Percentiles rank a stretch among this genome's conserved stretches.
Conservation (phyloP, 2,113 vertebrate genomes). For the Lophura nycthemera region DNA sequence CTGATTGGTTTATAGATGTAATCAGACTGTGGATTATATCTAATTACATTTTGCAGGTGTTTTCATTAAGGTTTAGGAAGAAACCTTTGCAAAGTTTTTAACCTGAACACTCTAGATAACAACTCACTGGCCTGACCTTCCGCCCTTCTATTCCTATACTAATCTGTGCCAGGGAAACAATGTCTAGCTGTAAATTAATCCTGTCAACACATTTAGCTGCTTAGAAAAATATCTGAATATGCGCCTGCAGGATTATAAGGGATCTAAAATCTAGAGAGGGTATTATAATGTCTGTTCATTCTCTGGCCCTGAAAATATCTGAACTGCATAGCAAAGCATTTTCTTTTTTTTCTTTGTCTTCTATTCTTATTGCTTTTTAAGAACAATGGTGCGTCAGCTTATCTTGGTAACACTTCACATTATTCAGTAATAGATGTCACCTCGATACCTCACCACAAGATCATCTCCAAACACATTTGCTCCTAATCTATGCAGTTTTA, state of each 20-base stretch:
- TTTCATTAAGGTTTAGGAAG: neutral
- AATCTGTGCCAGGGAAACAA: neutral
- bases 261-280: neutral
- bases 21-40: neutral
- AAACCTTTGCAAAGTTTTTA: neutral
- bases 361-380: neutral
- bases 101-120: neutral
- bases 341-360: neutral
- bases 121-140: neutral
- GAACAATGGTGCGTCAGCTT: constrained; percentile 12
- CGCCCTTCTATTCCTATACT: constrained; percentile 23
- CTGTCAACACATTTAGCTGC: constrained; percentile 1
- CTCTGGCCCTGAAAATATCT: constrained; percentile 22
- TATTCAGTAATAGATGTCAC: constrained; percentile 53
- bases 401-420: constrained; percentile 1
- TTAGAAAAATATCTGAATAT: constrained; percentile 29
- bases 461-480: constrained; percentile 27
- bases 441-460: neutral
- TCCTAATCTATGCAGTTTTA: constrained; percentile 25
- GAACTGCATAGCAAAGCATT: neutral
- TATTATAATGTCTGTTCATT: constrained; percentile 28
- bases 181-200: constrained; percentile 29
- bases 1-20: neutral
- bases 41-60: neutral
- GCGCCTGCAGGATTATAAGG: constrained; percentile 47